Evolutionary conservation across 2,888 invertebrate species (phyloP).

Genomic region (Diarsia dahlii): DNA sequence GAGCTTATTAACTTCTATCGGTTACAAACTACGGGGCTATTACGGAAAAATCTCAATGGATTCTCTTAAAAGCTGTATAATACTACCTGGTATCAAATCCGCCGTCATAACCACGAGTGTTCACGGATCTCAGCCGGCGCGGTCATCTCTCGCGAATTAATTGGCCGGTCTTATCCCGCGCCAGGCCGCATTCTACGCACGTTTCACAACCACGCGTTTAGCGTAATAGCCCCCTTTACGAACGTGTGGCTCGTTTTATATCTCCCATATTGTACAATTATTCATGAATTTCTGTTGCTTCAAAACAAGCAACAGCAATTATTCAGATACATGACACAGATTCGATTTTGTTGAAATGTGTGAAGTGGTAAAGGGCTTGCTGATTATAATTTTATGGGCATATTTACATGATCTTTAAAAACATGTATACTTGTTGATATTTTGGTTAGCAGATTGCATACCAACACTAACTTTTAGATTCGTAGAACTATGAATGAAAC

Average conservation of each 20-base stretch:
- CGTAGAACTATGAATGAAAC: not conserved
- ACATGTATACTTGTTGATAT: not conserved
- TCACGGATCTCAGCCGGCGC: slow-evolving; percentile 22
- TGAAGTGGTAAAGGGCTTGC: slow-evolving; percentile 16
- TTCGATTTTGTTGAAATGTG: slow-evolving; percentile 14
- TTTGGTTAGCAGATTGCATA: not conserved
- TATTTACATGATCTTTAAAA: slow-evolving; percentile 1
- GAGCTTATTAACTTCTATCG: too few relatives aligned
- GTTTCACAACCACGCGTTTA: slow-evolving; percentile 69
- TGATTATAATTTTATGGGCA: slow-evolving; percentile 1
- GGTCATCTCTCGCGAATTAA: slow-evolving; percentile 76
- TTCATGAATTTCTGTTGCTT: slow-evolving; percentile 39
- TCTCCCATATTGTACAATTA: slow-evolving; percentile 51
- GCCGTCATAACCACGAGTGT: slow-evolving; percentile 22
- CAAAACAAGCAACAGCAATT: slow-evolving; percentile 19
- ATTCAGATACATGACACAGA: slow-evolving; percentile 29
- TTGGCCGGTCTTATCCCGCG: slow-evolving; percentile 59
- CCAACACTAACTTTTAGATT: not conserved
- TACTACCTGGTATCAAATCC: slow-evolving; percentile 14
- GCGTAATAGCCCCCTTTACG: slow-evolving; percentile 56
- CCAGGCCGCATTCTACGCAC: slow-evolving; percentile 70
- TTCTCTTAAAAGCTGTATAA: not conserved
- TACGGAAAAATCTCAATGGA: not conserved
- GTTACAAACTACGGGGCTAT: not conserved
- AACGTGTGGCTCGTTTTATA: slow-evolving; percentile 41